Conservation (phyloP, 2,797 vertebrate genomes). For the Dendrocincla tyrannina region DNA sequence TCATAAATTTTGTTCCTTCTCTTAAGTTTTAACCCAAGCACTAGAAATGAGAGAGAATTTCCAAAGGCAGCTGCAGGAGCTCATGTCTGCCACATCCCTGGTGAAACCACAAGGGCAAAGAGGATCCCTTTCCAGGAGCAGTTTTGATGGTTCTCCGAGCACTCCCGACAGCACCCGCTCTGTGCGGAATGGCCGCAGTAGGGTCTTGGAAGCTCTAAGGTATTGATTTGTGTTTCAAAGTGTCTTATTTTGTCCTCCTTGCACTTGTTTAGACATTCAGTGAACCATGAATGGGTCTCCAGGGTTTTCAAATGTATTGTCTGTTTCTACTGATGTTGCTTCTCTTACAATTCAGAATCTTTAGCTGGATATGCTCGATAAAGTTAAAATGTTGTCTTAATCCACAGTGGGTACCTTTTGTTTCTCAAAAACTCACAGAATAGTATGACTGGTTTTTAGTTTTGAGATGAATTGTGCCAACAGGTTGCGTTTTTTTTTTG, state of each 20-base stretch:
- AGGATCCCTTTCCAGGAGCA: slow-evolving; percentile 72
- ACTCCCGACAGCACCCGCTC: slow-evolving; percentile 82
- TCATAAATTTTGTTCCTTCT: background rate
- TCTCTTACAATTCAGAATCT: background rate
- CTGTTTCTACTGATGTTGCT: background rate
- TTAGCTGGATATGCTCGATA: background rate
- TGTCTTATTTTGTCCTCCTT: background rate
- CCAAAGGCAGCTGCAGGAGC: slow-evolving; percentile 93
- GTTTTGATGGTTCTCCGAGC: slow-evolving; percentile 78
- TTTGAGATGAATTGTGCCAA: background rate
- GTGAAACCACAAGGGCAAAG: slow-evolving; percentile 82
- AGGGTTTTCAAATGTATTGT: background rate
- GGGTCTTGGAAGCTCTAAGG: slow-evolving; percentile 91
- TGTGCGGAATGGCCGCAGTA: slow-evolving; percentile 81
- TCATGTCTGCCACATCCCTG: slow-evolving; percentile 94
- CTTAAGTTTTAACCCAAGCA: slow-evolving; percentile 84
- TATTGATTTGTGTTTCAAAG: slow-evolving; percentile 30
- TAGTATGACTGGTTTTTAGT: background rate
- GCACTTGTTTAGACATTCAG: rapidly evolving
- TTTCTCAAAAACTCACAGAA: background rate
- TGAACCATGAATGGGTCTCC: background rate
- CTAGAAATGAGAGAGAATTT: slow-evolving; percentile 94
- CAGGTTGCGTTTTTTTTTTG: background rate
- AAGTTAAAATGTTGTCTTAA: background rate
- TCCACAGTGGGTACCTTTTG: background rate